Percentiles rank a stretch among this genome's conserved stretches.
phyloP scores from a whole-genome alignment of 2,888 invertebrate genomes.

The Odontomyia ornata region DNA sequence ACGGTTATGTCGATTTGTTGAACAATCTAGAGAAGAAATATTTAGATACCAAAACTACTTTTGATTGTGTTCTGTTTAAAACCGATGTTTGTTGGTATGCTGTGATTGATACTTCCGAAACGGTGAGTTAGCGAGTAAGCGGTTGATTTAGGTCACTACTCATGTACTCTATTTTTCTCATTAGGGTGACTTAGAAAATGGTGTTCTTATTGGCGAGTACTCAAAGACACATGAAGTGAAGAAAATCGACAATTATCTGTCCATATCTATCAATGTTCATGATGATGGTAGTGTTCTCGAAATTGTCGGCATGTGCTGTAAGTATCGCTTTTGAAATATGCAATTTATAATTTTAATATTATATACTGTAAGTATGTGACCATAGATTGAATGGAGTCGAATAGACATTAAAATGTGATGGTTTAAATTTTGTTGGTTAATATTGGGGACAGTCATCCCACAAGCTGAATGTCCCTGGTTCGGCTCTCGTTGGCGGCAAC shows the following conservation, averaged over 20 bases:
- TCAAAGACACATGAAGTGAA: constrained; percentile 82
- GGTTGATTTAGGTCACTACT: neutral
- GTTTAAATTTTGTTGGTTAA: no score
- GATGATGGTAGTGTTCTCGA: constrained; percentile 90
- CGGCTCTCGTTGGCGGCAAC: no score
- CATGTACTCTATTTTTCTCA: constrained; percentile 62
- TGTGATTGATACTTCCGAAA: constrained; percentile 60
- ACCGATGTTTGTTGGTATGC: constrained; percentile 87
- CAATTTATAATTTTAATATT: no score
- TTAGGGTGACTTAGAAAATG: constrained; percentile 80
- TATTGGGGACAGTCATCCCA: no score
- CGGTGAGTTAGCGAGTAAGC: constrained; percentile 51
- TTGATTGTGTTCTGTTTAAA: constrained; percentile 92
- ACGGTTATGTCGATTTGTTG: constrained; percentile 84
- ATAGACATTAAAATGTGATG: no score
- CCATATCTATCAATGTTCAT: constrained; percentile 91
- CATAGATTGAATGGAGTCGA: no score
- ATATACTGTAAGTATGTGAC: no score
- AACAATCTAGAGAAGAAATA: constrained; percentile 87
- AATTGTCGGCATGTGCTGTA: constrained; percentile 93
- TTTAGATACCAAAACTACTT: constrained; percentile 85
- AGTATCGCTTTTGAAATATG: no score
- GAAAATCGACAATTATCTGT: constrained; percentile 81
- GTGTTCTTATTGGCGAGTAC: constrained; percentile 83
- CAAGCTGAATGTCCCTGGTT: no score